Base-by-base conservation (phyloP, 2,113 vertebrate species). In the Alethe diademata region DNA sequence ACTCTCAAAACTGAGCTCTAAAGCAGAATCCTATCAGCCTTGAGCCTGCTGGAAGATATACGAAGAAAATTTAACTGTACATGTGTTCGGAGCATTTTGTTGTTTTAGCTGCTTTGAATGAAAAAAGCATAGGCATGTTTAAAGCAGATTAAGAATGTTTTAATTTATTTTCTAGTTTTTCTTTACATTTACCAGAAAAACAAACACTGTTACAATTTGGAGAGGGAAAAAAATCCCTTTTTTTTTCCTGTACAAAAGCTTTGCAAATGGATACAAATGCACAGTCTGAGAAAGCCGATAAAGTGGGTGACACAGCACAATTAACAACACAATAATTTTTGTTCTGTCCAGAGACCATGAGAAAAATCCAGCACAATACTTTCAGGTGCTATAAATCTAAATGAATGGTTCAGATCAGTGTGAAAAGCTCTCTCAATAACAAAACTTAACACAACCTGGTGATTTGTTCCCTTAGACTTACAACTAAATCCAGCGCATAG, bases 251-350 rank as follows among this genome's bases (percentile, higher is more conserved):
- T 65, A 79, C 24, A 89, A 58, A 93, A 54, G 12, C 35, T 67
- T 14, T 1, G 79, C 82, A 96, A 96, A 96, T 88, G 58, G 83
- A 91, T 95, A 96, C 42, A 88, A 86, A 94, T 62, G 38, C 60
- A 69, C 12, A 61, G 62, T 14, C 79, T 83, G 70, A 53, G 48
- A 87, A 86, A 76, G 71, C 53, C 6, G 31, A 94, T 89, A 90
- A 89, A 95, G 42, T 73, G 54, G 45, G 80, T 92, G 80, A 93
- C 88, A 78, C 18, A 29, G 70, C 14, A 80, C 70, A 94, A 97
- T 86, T 93, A 96, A 95, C 66, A 70, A 62, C 71, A 76, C 29
- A 47, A 14, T 45, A 72, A 50, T 71, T 73, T 78, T 73, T 80
- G 33, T 66, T 78, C 58, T 62, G 26, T 58, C 47, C 64, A 64